Percentiles rank a stretch among this genome's conserved stretches.
Evolutionary conservation across 2,888 invertebrate genomes (phyloP).

Genomic region (Mantis religiosa): DNA sequence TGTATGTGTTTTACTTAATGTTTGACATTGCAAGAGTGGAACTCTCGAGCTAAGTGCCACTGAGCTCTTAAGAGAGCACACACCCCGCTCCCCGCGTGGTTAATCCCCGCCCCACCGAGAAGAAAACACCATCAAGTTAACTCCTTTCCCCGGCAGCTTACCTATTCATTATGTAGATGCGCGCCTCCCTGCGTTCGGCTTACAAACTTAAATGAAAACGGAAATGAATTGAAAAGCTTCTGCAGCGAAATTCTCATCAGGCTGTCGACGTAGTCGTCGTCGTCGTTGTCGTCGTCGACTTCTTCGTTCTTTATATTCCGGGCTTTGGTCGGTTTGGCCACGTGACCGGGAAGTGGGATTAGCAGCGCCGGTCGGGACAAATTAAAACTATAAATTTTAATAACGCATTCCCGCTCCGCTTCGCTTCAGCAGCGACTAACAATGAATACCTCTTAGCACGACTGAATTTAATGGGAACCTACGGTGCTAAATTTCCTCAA

Average conservation of each 20-base stretch:
- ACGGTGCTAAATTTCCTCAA: not conserved
- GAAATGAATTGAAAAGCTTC: conserved; percentile 17
- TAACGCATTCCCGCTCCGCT: conserved; percentile 18
- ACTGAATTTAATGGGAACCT: not conserved
- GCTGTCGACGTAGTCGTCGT: not conserved
- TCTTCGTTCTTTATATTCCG: conserved; percentile 15
- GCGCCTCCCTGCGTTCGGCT: conserved; percentile 14
- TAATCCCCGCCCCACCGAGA: not conserved
- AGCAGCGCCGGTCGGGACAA: conserved; percentile 13
- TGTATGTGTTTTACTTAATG: not conserved
- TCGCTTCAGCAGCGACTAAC: not conserved
- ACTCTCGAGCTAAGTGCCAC: not conserved
- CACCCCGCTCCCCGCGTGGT: not conserved
- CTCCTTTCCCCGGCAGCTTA: not conserved
- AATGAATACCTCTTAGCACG: not conserved
- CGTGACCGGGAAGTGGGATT: conserved; percentile 24
- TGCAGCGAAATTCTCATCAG: conserved; percentile 13
- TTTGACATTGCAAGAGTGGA: not conserved
- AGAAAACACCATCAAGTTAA: conserved; percentile 2
- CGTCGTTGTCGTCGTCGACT: not conserved
- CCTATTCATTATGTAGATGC: conserved; percentile 16
- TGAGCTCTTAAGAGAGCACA: not conserved
- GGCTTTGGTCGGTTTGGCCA: conserved; percentile 6
- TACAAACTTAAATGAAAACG: conserved; percentile 20
- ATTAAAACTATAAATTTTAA: conserved; percentile 30